Percentiles rank a stretch among this genome's conserved stretches.
These are phyloP conservation scores for Leucosticte australis DNA, from an alignment of 2,113 vertebrate species.

Conservation along the genomic window DNA sequence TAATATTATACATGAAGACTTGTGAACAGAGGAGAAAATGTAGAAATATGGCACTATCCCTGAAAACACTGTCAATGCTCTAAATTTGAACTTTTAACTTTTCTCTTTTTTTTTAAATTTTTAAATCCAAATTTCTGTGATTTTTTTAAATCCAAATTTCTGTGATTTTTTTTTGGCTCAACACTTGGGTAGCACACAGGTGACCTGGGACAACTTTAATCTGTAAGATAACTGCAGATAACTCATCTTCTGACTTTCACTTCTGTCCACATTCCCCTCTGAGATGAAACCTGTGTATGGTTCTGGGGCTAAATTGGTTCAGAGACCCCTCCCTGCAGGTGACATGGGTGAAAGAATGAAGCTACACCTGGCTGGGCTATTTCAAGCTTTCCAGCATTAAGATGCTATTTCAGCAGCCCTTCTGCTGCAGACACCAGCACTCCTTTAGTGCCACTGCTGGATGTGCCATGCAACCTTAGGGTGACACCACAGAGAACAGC, in stretches of 20 bases:
- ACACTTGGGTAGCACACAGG: background rate
- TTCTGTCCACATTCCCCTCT: background rate
- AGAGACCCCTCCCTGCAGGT: background rate
- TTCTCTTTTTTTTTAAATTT: accelerated
- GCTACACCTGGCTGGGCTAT: background rate
- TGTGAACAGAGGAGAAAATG: background rate
- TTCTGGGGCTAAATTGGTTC: background rate
- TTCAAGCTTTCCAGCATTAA: background rate
- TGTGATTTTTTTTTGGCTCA: background rate
- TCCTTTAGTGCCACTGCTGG: background rate
- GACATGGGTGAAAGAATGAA: background rate
- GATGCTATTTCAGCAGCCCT: background rate
- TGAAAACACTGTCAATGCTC: background rate
- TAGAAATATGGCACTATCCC: background rate
- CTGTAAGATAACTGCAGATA: background rate
- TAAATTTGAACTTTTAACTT: background rate
- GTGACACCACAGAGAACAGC: background rate
- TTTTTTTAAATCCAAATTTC: background rate
- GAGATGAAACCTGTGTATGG: background rate
- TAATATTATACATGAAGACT: background rate
- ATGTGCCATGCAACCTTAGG: accelerated
- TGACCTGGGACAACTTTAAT: background rate
- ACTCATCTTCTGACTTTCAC: background rate
- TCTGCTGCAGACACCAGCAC: accelerated
- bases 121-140: background rate